These are phyloP conservation scores for Chironex yamaguchii DNA, from an alignment of 30 jellyfish, hydroid and myxozoan genomes.

Conservation along the genomic window DNA sequence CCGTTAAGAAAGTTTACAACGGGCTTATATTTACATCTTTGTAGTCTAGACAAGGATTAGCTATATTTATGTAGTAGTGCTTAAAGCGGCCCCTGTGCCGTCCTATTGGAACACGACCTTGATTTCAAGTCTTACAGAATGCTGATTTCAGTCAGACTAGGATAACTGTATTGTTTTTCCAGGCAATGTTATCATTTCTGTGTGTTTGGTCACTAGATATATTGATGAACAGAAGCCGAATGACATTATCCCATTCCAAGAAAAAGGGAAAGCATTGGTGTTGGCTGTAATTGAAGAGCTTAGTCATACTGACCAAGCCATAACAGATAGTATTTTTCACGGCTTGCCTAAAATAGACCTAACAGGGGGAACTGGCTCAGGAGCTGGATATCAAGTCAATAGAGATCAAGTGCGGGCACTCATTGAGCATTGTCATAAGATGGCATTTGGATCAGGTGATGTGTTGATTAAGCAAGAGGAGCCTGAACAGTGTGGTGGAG, in stretches of 20 bases:
- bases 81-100: too few species aligned
- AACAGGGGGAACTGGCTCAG: conserved; percentile 89
- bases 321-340: conserved; percentile 59
- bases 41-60: too few species aligned
- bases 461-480: conserved; percentile 20
- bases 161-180: too few species aligned
- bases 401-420: conserved; percentile 72
- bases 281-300: conserved; percentile 80
- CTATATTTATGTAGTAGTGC: too few species aligned
- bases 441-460: conserved; percentile 88
- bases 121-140: too few species aligned
- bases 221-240: conserved; percentile 66
- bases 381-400: conserved; percentile 81
- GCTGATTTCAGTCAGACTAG: too few species aligned
- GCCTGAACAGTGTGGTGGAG: too few species aligned
- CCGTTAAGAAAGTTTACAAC: too few species aligned
- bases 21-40: too few species aligned
- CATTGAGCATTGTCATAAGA: conserved; percentile 81
- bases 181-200: too few species aligned
- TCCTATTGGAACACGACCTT: too few species aligned
- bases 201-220: too few species aligned
- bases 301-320: conserved; percentile 60
- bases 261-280: conserved; percentile 58
- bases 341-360: conserved; percentile 81
- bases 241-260: conserved; percentile 48